Evolutionary conservation across 2,113 vertebrate genomes (phyloP).

Genomic region (Clarias magur): DNA sequence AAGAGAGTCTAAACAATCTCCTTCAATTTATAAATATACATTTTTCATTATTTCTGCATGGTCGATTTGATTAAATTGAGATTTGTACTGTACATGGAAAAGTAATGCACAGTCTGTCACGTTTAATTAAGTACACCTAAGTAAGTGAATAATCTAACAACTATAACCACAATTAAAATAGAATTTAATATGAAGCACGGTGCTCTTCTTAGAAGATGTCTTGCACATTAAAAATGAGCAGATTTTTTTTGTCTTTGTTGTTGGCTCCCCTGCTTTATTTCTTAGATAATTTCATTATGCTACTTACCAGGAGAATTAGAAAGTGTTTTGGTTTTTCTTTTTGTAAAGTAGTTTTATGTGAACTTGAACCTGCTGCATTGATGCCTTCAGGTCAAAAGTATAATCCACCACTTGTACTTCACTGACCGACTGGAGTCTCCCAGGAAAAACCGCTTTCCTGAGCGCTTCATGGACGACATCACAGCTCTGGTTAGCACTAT

Average conservation of each 20-base stretch:
- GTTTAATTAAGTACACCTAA: neutral
- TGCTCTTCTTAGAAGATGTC: neutral
- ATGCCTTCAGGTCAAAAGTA: conserved; percentile 88
- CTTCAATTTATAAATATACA: neutral
- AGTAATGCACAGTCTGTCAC: neutral
- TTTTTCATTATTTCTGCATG: neutral
- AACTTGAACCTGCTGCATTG: neutral
- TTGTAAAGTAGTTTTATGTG: neutral
- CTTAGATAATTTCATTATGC: neutral
- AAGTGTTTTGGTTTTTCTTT: neutral
- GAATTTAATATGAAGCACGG: neutral
- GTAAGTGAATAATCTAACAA: neutral
- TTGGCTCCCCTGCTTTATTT: neutral
- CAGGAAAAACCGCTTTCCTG: conserved; percentile 93
- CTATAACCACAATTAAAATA: neutral
- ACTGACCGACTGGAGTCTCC: conserved; percentile 90
- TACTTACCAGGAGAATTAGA: neutral
- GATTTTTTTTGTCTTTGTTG: neutral
- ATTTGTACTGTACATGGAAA: neutral
- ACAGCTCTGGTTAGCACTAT: conserved; percentile 95
- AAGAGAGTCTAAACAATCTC: neutral
- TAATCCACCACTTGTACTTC: conserved; percentile 97
- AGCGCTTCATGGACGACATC: conserved; percentile 98
- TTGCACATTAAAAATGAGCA: neutral
- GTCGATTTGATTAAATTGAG: neutral